phyloP scores from a whole-genome alignment of 1,140 invertebrate genomes.

The Bombus cullumanus region DNA sequence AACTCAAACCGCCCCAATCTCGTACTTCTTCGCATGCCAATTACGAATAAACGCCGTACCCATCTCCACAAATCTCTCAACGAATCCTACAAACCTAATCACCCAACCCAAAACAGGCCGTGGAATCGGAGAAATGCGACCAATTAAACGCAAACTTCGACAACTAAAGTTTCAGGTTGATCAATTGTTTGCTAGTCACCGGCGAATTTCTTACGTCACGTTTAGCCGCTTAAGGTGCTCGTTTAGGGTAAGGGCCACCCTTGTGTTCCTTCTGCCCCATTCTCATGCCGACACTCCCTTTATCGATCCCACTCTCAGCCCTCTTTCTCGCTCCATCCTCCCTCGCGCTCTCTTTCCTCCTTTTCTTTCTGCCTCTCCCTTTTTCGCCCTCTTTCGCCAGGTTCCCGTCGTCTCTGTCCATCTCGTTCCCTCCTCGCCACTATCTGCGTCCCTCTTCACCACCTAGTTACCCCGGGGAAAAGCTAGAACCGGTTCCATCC shows the following conservation, averaged over 20 bases:
- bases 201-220: slow-evolving; percentile 41
- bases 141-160: slow-evolving; percentile 15
- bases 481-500: slow-evolving; percentile 66
- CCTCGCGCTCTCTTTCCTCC: slow-evolving; percentile 22
- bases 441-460: slow-evolving; percentile 58
- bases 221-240: slow-evolving; percentile 67
- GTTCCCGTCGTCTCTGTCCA: not conserved
- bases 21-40: not conserved
- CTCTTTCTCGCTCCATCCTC: slow-evolving; percentile 55
- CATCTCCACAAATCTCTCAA: not conserved
- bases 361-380: slow-evolving; percentile 42
- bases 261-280: slow-evolving; percentile 70
- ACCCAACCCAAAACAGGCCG: not conserved
- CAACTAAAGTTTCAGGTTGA: slow-evolving; percentile 6
- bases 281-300: slow-evolving; percentile 80
- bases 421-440: slow-evolving; percentile 50
- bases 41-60: not conserved
- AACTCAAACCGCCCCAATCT: not conserved
- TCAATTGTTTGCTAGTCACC: slow-evolving; percentile 40
- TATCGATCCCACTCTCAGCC: slow-evolving; percentile 77
- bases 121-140: not conserved
- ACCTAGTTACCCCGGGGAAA: slow-evolving; percentile 70
- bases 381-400: slow-evolving; percentile 32
- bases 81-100: not conserved
- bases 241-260: slow-evolving; percentile 72